Conservation (phyloP, 2,797 vertebrate genomes). For the Tokudaia muenninki region DNA sequence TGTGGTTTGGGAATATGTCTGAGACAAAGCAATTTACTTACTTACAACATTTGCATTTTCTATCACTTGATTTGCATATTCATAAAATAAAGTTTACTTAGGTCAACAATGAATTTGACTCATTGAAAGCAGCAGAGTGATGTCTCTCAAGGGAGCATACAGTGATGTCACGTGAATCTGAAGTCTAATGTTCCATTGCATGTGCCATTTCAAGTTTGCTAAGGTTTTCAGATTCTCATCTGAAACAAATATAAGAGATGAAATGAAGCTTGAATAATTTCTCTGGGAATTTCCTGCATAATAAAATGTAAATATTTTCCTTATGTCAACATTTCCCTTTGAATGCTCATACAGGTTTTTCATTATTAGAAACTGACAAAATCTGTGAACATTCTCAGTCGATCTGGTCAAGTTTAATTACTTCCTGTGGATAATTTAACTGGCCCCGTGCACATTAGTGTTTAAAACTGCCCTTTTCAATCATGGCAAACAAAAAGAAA, state of each 20-base stretch:
- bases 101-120: conserved; percentile 18
- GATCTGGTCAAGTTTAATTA: conserved; percentile 74
- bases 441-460: conserved; percentile 14
- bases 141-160: background rate
- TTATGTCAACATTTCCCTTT: conserved; percentile 72
- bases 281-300: conserved; percentile 62
- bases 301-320: conserved; percentile 81
- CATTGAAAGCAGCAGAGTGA: background rate
- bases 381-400: conserved; percentile 66
- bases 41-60: background rate
- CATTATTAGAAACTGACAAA: conserved; percentile 60
- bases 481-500: background rate
- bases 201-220: conserved; percentile 13
- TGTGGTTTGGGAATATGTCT: background rate
- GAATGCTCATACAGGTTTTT: conserved; percentile 44
- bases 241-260: conserved; percentile 55
- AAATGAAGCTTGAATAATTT: conserved; percentile 69
- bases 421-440: conserved; percentile 60
- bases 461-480: conserved; percentile 70
- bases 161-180: background rate
- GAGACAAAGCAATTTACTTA: background rate
- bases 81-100: conserved; percentile 19
- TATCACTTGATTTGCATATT: background rate
- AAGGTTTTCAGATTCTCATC: background rate
- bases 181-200: background rate